Base-by-base conservation (phyloP, 2,113 vertebrate species). In the Lophius piscatorius region DNA sequence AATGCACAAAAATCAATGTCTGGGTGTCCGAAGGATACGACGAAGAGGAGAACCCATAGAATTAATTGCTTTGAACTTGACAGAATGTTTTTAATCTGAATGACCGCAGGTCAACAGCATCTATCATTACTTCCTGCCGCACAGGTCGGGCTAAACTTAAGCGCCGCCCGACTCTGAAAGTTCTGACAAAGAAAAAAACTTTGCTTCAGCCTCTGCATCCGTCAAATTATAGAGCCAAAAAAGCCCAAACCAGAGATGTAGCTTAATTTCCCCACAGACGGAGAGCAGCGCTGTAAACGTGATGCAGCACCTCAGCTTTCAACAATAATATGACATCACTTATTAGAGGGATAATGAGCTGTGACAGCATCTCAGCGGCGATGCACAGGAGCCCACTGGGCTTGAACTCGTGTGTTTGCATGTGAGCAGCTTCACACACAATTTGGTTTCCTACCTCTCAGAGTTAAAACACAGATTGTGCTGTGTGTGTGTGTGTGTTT, bases 381-480 rank as follows among this genome's bases (percentile, higher is more conserved):
- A 0, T 21, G 9, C 23, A 17, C 21, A 2, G 23, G 23, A 31
- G 41, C 11, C 29, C 33, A 1, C 4, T 20, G 31, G 21, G 31
- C 39, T 35, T 3, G 8, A 24, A 28, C 34, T 41, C 26, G 7
- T 38, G 39, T n/a, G 46, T 14, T 31, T 28, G 49, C 47, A 38
- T 23, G 42, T n/a, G n/a, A n/a, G 57, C 36, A 28, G 6, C 24
- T 22, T 50, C 45, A 31, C 26, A 59, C 20, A 28, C 20, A 35
- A 44, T 69, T 57, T 65, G 59, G 72, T 62, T 61, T 47, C 58
- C 38, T 65, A 41, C 51, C 35, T 50, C 35, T 17, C n/a, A n/a
- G 24, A 35, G 33, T 31, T 38, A 45, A 70, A 61, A 40, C 42
- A 64, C 38, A 72, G 74, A 72, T 58, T 17, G 4, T 47, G 34